Evolutionary conservation across 2,888 invertebrate species (phyloP).

Genomic region (Chrysina gloriosa): DNA sequence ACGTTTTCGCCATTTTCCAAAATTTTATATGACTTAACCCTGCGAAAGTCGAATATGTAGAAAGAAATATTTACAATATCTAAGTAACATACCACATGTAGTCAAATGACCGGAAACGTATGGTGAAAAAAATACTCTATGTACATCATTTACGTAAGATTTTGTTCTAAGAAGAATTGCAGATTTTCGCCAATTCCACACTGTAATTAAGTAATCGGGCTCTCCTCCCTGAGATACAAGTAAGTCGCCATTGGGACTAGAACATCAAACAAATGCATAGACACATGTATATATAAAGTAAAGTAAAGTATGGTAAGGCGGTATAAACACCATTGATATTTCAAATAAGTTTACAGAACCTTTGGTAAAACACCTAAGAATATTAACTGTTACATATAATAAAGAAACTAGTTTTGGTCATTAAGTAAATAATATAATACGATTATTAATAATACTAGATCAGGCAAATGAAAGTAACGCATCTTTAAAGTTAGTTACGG

Average conservation of each 20-base stretch:
- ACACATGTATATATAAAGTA: too few relatives aligned
- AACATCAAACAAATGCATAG: constrained; percentile 48
- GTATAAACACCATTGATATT: not conserved
- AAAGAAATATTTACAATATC: not conserved
- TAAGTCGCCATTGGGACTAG: constrained; percentile 82
- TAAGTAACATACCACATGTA: constrained; percentile 73
- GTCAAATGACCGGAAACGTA: constrained; percentile 83
- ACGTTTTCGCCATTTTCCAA: constrained; percentile 93
- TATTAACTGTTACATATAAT: too few relatives aligned
- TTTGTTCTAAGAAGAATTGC: constrained; percentile 82
- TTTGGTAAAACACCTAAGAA: too few relatives aligned
- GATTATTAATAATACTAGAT: too few relatives aligned
- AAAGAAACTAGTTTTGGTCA: too few relatives aligned
- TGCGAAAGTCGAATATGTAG: not conserved
- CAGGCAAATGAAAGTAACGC: too few relatives aligned
- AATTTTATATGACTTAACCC: constrained; percentile 85
- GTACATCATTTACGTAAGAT: constrained; percentile 86
- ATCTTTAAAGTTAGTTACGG: too few relatives aligned
- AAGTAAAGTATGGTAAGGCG: too few relatives aligned
- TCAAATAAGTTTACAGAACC: too few relatives aligned
- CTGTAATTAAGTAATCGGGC: constrained; percentile 88
- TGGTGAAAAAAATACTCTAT: constrained; percentile 83
- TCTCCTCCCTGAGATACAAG: constrained; percentile 86
- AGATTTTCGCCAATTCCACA: constrained; percentile 88
- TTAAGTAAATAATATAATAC: too few relatives aligned